A percentile compares a stretch with the other conserved stretches of the same genome.
These are phyloP conservation scores for Eupsilia transversa DNA, from an alignment of 2,888 invertebrate genomes.

Conservation along the genomic window DNA sequence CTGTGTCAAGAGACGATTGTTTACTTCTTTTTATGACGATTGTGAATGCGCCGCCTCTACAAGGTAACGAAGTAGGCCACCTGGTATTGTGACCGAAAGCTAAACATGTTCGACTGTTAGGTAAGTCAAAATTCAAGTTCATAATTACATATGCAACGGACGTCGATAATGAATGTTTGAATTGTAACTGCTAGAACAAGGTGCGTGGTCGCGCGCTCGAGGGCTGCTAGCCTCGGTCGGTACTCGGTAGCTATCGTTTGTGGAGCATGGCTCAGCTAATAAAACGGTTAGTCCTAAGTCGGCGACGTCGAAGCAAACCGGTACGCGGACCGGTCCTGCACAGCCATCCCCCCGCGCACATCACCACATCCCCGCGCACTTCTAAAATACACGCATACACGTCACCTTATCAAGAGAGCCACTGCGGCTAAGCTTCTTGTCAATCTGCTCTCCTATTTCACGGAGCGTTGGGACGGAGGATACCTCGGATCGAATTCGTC, in stretches of 20 bases:
- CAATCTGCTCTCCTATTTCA: conserved; percentile 86
- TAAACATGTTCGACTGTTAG: conserved; percentile 56
- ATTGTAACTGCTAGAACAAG: conserved; percentile 66
- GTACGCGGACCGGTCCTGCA: conserved; percentile 87
- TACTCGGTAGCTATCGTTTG: conserved; percentile 82
- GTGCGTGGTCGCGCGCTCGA: conserved; percentile 69
- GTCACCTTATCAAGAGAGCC: conserved; percentile 85
- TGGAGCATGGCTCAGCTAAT: conserved; percentile 88
- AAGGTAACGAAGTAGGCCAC: conserved; percentile 69
- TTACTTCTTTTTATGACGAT: conserved; percentile 74
- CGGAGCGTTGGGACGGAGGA: conserved; percentile 74
- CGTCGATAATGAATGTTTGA: conserved; percentile 51
- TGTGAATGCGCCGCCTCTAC: conserved; percentile 67
- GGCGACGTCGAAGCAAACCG: conserved; percentile 87
- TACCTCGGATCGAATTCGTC: conserved; percentile 81
- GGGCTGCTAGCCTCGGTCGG: conserved; percentile 74
- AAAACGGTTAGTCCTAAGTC: conserved; percentile 89
- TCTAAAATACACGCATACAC: conserved; percentile 88
- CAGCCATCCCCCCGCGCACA: conserved; percentile 74
- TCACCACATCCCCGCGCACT: conserved; percentile 78
- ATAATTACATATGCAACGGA: conserved; percentile 29
- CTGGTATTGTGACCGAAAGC: conserved; percentile 61
- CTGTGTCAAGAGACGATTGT: conserved; percentile 86
- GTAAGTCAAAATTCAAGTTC: conserved; percentile 62
- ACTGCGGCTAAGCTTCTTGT: conserved; percentile 85